Conservation (phyloP, 2,888 invertebrate genomes). For the Melinaea marsaeus region DNA sequence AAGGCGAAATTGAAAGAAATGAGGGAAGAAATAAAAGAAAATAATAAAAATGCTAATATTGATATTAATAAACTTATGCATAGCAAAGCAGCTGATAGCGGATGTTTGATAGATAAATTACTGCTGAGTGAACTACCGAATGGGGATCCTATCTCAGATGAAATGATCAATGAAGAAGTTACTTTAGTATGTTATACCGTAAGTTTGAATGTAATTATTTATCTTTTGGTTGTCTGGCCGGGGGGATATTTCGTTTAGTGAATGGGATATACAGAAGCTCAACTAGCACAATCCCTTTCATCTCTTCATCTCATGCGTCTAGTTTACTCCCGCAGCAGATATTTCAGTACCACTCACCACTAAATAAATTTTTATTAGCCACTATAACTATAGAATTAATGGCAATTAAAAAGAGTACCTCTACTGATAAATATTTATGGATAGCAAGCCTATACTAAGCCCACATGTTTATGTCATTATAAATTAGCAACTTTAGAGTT, state of each 20-base stretch:
- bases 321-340: too few relatives aligned
- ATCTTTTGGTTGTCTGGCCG: too few relatives aligned
- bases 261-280: too few relatives aligned
- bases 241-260: too few relatives aligned
- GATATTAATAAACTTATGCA: slow-evolving; percentile 30
- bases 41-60: slow-evolving; percentile 34
- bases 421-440: too few relatives aligned
- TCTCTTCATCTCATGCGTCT: too few relatives aligned
- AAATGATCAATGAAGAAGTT: slow-evolving; percentile 42
- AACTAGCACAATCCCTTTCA: too few relatives aligned
- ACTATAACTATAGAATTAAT: too few relatives aligned
- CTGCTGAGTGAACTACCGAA: slow-evolving; percentile 36
- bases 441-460: neutral
- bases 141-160: slow-evolving; percentile 38
- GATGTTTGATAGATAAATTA: slow-evolving; percentile 40
- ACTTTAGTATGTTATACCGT: slow-evolving; percentile 42
- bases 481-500: neutral
- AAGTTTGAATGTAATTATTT: slow-evolving; percentile 18
- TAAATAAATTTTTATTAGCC: too few relatives aligned
- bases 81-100: slow-evolving; percentile 33
- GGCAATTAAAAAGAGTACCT: too few relatives aligned
- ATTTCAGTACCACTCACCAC: too few relatives aligned
- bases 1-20: slow-evolving; percentile 34
- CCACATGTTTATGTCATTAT: neutral
- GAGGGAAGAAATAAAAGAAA: slow-evolving; percentile 34